Evolutionary conservation across 2,888 invertebrate species (phyloP), one percentile per base, ranked within the genome.

Genomic region (Mythimna albipuncta): DNA sequence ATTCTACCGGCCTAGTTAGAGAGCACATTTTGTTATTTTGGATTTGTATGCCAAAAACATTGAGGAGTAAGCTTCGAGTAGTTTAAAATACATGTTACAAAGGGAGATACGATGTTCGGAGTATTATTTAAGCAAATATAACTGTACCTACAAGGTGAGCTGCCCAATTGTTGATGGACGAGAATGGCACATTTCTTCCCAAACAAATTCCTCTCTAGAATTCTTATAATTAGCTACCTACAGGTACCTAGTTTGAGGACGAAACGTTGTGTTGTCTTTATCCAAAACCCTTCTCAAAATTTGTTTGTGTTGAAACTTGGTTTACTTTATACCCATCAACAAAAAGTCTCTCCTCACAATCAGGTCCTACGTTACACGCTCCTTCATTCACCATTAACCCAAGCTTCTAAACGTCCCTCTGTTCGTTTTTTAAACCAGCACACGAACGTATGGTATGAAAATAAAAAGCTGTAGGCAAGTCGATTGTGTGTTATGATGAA

Each of bases 401-500:
- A 38, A 54, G 62, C 62, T 16, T 44, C 32, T 21, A 32, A 50
- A 41, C 16, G 35, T 50, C 58, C 21, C 52, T 41, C 63, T 58
- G 74, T 11, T 47, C 58, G 68, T 55, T 64, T 67, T 69, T 69
- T 61, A 67, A 65, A 59, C 72, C 38, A 65, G 52, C 73, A 67
- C 72, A 75, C 13, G 69, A 63, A 64, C 59, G 69, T 77, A 11
- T 69, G 76, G 81, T 76, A 83, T 84, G 79, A 84, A 85, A 88
- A 89, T 85, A 89, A 88, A 85, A 87, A 79, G 64, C 69, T 83
- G 81, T 83, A 79, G 78, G 76, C 84, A 77, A 78, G 76, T 75
- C 79, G 79, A 81, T 76, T 77, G 81, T 87, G 76, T 82, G 77
- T 80, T 86, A 83, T 89, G 89, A 90, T 87, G 92, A 90, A 91